Conservation (phyloP, 1,140 invertebrate genomes). For the Leptopilina clavipes region DNA sequence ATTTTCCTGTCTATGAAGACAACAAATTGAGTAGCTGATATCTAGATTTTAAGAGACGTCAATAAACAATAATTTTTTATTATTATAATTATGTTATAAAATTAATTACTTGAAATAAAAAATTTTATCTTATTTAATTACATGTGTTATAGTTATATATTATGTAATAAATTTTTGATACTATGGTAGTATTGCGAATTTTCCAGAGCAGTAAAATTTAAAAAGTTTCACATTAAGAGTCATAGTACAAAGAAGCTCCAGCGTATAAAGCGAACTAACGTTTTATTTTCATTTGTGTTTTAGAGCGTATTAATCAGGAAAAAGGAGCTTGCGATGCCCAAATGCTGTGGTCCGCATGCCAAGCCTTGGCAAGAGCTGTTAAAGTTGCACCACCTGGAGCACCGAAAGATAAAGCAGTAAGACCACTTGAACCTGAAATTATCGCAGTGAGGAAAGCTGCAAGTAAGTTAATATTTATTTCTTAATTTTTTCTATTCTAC, state of each 20-base stretch:
- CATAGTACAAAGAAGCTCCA: background rate
- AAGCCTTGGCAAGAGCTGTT: conserved; percentile 87
- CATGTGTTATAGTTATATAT: too few species aligned
- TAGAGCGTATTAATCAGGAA: conserved; percentile 87
- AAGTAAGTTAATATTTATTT: conserved; percentile 73
- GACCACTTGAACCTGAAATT: conserved; percentile 86
- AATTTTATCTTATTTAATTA: too few species aligned
- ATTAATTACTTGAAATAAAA: too few species aligned
- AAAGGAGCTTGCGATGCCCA: conserved; percentile 87
- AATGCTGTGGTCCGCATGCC: conserved; percentile 93
- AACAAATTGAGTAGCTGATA: too few species aligned
- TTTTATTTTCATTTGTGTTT: conserved; percentile 58
- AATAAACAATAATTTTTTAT: too few species aligned
- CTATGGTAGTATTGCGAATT: background rate
- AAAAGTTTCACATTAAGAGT: conserved; percentile 7
- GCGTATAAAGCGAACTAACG: conserved; percentile 10
- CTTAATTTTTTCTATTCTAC: conserved; percentile 37
- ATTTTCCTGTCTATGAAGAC: too few species aligned
- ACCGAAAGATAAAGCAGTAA: conserved; percentile 76
- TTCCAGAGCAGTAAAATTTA: conserved; percentile 2
- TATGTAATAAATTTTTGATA: too few species aligned
- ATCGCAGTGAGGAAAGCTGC: conserved; percentile 81
- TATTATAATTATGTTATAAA: too few species aligned
- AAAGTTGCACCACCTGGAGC: conserved; percentile 76
- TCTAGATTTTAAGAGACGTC: too few species aligned